These are phyloP conservation scores for Strigops habroptila DNA, from an alignment of 2,113 vertebrate species.

Conservation along the genomic window DNA sequence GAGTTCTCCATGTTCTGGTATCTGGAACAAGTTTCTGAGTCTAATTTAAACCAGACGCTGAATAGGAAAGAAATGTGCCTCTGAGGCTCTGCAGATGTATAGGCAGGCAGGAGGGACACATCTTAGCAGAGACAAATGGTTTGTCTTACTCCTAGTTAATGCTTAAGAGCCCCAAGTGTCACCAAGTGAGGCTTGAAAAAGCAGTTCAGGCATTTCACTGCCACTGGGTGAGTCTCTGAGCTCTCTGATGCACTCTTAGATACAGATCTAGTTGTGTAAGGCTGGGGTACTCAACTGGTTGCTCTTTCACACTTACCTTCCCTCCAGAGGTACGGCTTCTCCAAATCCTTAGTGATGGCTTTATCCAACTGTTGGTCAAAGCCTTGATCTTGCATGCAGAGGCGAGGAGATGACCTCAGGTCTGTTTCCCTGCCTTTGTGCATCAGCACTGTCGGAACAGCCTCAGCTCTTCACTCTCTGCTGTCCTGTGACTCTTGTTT, in stretches of 20 bases:
- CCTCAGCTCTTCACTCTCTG: neutral
- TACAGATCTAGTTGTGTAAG: neutral
- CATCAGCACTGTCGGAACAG: neutral
- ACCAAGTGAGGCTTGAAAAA: neutral
- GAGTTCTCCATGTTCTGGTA: neutral
- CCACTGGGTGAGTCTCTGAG: neutral
- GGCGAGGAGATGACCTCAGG: neutral
- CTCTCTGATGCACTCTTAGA: neutral
- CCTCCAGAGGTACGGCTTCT: neutral
- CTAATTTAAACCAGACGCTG: conserved; percentile 1
- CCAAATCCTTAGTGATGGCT: neutral
- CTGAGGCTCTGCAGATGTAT: conserved; percentile 2
- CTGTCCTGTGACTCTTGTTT: neutral
- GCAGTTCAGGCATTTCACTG: neutral
- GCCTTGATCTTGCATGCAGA: rapidly evolving
- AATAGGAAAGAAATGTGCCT: neutral
- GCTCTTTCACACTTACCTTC: neutral
- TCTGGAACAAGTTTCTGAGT: neutral
- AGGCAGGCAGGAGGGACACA: neutral
- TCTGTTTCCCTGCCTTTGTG: neutral
- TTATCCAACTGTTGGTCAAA: neutral
- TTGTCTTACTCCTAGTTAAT: neutral
- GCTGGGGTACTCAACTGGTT: neutral
- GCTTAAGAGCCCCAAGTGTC: neutral
- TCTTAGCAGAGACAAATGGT: neutral